Evolutionary conservation across 2,888 invertebrate genomes (phyloP).

Genomic region (Coelopa pilipes): DNA sequence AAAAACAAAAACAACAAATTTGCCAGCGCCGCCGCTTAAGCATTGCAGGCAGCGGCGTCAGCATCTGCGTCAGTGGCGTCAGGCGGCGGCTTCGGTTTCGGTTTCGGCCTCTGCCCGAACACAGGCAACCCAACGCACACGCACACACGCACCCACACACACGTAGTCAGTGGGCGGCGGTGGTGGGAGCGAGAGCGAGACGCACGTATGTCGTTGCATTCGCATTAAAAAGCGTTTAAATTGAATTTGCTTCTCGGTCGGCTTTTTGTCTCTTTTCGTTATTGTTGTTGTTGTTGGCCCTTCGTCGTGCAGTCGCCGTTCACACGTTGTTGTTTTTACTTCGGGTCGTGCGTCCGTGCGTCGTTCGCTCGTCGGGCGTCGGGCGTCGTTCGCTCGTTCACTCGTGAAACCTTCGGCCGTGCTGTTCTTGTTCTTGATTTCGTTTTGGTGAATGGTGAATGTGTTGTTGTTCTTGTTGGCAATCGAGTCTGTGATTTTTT

Average conservation of each 20-base stretch:
- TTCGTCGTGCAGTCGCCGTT: background rate
- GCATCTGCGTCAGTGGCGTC: background rate
- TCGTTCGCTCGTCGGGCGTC: background rate
- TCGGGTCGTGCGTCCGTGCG: background rate
- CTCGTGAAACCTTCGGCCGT: background rate
- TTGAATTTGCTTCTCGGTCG: constrained; percentile 21
- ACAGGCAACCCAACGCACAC: too few species aligned
- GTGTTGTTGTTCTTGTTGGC: too few species aligned
- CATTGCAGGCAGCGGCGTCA: constrained; percentile 18
- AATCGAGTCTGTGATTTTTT: too few species aligned
- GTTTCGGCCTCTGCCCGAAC: background rate
- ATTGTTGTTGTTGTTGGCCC: constrained; percentile 16
- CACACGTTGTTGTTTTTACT: background rate
- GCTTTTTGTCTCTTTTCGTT: constrained; percentile 4
- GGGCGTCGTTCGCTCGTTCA: background rate
- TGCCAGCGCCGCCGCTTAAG: constrained; percentile 12
- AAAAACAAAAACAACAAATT: constrained; percentile 41
- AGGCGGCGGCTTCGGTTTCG: background rate
- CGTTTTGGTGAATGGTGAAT: too few species aligned
- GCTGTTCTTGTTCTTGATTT: background rate
- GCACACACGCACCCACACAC: too few species aligned
- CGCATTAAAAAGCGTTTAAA: constrained; percentile 27
- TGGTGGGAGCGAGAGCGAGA: background rate
- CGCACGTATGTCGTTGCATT: background rate
- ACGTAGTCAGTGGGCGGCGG: background rate